Base-by-base conservation (phyloP, 2,113 vertebrate genomes). In the Oncorhynchus masou region DNA sequence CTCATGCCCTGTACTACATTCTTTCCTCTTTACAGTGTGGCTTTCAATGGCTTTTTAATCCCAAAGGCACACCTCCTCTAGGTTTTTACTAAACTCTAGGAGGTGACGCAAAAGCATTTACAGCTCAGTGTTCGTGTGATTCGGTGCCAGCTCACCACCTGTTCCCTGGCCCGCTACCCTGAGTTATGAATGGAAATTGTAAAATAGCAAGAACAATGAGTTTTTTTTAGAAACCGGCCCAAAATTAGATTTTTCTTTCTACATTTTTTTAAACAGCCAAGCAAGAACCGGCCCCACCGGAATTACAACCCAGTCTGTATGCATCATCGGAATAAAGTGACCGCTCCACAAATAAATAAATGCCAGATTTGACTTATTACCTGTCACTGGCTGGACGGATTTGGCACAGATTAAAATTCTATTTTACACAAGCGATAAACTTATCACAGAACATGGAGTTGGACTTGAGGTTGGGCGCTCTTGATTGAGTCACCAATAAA, bases 401-500 rank as follows among this genome's bases (percentile, higher is more conserved):
- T 85, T 80, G 82, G 81, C 64, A 73, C 57, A 74, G 79, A 34
- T 73, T 81, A 65, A 83, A 87, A 86, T 76, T 67, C 39, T 78
- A 81, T 85, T 83, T 83, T 71, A 54, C 51, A 80, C 80, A 81
- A 87, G 85, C 68, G 70, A 68, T 65, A 76, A 81, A 83, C 79
- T 84, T 88, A 91, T 91, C 91, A 84, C 0, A 4, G 71, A 65
- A 45, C 59, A 70, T 51, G 74, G 66, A 20, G 62, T 45, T 54
- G 62, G 68, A 79, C 74, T 83, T 57, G 72, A 80, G 75, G 77
- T 79, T 78, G 77, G 65, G 79, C 12, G 3, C 27, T 79, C 74
- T 72, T 87, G 88, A 92, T 83, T 88, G 85, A 88, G 88, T 90
- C 87, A 91, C 93, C 90, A 90, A 90, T 92, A 91, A 90, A 73